Evolutionary conservation across 2,888 invertebrate genomes (phyloP), one percentile per base, ranked within the genome.

Genomic region (Drosophila subsilvestris): DNA sequence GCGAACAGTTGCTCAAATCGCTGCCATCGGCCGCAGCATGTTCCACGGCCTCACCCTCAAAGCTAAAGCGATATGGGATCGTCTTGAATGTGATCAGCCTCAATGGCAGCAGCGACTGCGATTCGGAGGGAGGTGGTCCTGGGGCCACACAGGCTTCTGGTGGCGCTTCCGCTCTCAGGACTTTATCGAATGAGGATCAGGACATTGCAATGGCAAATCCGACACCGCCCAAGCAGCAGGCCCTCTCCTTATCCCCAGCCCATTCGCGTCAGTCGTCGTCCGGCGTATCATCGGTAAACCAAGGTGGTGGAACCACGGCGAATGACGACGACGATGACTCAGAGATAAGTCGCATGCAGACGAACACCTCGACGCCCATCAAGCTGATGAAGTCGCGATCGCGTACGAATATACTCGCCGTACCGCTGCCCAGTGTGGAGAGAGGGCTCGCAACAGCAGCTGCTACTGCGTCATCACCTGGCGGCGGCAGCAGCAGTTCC

Each of bases 311-410:
- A 27, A 66, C 45, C 10, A 57, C 9, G 42, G 74, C 48, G 65
- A 81, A 93, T 91, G 81, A 92, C 93, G 76, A 94, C 59, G 92
- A 93, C 71, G 92, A 94, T 93, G 91, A 91, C 86, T 90, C 91
- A 89, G 92, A 92, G 81, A 91, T 92, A 81, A 91, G 91, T 75
- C 91, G 91, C 60, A 91, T 92, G 90, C 92, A 92, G 84, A 92
- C 91, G 18, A 92, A 91, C 70, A 92, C 92, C 79, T 92, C 92
- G 75, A 92, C 92, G 51, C 92, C 92, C 49, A 92, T 92, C 42
- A 92, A 92, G 86, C 86, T 92, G 84, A 91, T 91, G 90, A 92
- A 92, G 86, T 92, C 91, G 77, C 91, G 92, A 59, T 92, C 92
- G 76, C 90, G 92, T 48, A 92, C 91, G 37, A 92, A 92, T 76